These are phyloP conservation scores for Pelecanoides urinatrix DNA, from an alignment of 2,113 vertebrate genomes.

Conservation along the genomic window DNA sequence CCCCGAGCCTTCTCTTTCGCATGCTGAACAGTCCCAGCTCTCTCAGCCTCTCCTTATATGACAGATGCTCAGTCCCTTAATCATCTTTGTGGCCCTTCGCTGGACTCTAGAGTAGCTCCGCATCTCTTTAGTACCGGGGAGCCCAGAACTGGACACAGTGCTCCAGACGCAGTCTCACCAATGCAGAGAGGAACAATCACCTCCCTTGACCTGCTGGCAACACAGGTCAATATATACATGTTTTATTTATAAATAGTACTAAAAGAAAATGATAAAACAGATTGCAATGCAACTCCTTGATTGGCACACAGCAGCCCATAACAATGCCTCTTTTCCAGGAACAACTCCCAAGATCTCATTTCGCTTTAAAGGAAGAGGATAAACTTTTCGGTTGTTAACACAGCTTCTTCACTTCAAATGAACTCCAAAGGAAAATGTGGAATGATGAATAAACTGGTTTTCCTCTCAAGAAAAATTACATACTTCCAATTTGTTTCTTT, in stretches of 20 bases:
- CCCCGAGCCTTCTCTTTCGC: background rate
- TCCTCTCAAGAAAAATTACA: background rate
- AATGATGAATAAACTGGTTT: background rate
- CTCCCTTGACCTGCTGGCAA: background rate
- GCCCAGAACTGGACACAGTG: background rate
- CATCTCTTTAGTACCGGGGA: background rate
- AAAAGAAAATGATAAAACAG: background rate
- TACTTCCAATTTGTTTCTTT: background rate
- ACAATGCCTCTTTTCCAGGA: background rate
- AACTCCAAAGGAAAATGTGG: background rate
- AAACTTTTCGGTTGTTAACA: background rate
- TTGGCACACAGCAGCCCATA: background rate
- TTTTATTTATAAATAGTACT: background rate
- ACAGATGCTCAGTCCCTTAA: background rate
- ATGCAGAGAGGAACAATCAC: background rate
- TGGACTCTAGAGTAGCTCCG: background rate
- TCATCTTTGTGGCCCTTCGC: background rate
- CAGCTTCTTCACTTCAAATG: background rate
- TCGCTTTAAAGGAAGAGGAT: background rate
- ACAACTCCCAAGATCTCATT: background rate
- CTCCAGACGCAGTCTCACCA: background rate
- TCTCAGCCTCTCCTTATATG: background rate
- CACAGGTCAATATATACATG: background rate
- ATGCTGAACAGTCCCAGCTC: background rate
- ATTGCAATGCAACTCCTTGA: background rate